Evolutionary conservation across 1,140 invertebrate genomes (phyloP).

Genomic region (Thaumetopoea pityocampa): DNA sequence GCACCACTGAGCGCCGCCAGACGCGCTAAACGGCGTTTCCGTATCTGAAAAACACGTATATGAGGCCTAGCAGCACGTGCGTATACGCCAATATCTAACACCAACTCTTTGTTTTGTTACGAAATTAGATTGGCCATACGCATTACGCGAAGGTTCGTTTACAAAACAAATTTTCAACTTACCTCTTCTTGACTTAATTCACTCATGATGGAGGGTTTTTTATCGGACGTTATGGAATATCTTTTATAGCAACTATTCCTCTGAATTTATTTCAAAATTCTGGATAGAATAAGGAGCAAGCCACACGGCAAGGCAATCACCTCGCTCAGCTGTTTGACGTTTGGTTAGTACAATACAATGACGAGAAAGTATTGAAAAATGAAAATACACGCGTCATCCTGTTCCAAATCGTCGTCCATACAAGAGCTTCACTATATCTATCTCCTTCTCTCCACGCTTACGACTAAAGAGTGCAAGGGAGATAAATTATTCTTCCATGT

Average conservation of each 20-base stretch:
- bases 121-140: slow-evolving; percentile 73
- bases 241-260: slow-evolving; percentile 25
- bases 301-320: slow-evolving; percentile 73
- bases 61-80: slow-evolving; percentile 42
- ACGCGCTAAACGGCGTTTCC: slow-evolving; percentile 61
- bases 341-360: slow-evolving; percentile 55
- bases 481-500: too few relatives aligned
- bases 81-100: slow-evolving; percentile 35
- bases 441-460: slow-evolving; percentile 4
- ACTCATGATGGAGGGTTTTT: slow-evolving; percentile 76
- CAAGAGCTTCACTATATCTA: slow-evolving; percentile 5
- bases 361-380: slow-evolving; percentile 73
- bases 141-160: slow-evolving; percentile 58
- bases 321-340: slow-evolving; percentile 74
- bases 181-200: slow-evolving; percentile 88
- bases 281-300: slow-evolving; percentile 54
- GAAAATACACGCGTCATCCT: slow-evolving; percentile 73
- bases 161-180: slow-evolving; percentile 61
- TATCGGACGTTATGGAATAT: slow-evolving; percentile 25
- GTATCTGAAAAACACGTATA: slow-evolving; percentile 52
- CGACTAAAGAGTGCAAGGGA: neutral
- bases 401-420: slow-evolving; percentile 10
- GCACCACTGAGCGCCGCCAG: slow-evolving; percentile 52
- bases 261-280: slow-evolving; percentile 35
- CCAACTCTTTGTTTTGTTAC: slow-evolving; percentile 74